Percentiles rank a stretch among this genome's conserved stretches.
Conservation (phyloP, 2,888 invertebrate genomes). For the Sarcophaga rosellei region DNA sequence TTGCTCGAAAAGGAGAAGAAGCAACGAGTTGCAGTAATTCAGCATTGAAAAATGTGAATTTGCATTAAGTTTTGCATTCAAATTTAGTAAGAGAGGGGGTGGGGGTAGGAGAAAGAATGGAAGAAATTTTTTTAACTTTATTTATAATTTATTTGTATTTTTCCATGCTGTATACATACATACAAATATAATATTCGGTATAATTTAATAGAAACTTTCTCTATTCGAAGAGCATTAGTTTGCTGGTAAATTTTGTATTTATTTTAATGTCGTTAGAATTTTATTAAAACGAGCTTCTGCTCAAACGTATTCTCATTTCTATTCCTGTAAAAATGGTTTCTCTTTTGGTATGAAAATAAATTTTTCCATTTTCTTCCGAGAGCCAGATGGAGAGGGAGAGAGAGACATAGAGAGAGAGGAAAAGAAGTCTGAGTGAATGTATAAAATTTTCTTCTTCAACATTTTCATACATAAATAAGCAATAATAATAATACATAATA, state of each 20-base stretch:
- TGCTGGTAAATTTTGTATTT: too few relatives aligned
- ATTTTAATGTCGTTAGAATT: slow-evolving; percentile 38
- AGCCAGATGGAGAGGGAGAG: background rate
- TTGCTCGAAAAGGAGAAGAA: background rate
- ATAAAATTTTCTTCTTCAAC: background rate
- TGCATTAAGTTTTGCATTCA: slow-evolving; percentile 58
- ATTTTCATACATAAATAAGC: slow-evolving; percentile 23
- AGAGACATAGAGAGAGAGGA: background rate
- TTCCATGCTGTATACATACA: background rate
- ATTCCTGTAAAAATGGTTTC: background rate
- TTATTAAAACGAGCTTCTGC: slow-evolving; percentile 42
- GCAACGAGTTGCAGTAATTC: background rate
- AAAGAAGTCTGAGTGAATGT: background rate
- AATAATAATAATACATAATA: slow-evolving; percentile 1
- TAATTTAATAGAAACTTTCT: slow-evolving; percentile 42
- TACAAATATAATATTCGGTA: too few relatives aligned
- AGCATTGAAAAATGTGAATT: slow-evolving; percentile 11
- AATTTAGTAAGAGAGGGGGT: slow-evolving; percentile 10
- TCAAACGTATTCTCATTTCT: slow-evolving; percentile 1
- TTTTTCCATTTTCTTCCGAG: slow-evolving; percentile 8
- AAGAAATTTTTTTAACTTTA: too few relatives aligned
- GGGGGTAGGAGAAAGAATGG: too few relatives aligned
- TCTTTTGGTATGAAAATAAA: slow-evolving; percentile 12
- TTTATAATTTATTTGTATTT: slow-evolving; percentile 22
- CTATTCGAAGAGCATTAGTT: background rate